A percentile compares a stretch with the other conserved stretches of the same genome.
These are phyloP conservation scores for Eulemur rufifrons DNA, from an alignment of 2,113 vertebrate genomes.

Conservation along the genomic window DNA sequence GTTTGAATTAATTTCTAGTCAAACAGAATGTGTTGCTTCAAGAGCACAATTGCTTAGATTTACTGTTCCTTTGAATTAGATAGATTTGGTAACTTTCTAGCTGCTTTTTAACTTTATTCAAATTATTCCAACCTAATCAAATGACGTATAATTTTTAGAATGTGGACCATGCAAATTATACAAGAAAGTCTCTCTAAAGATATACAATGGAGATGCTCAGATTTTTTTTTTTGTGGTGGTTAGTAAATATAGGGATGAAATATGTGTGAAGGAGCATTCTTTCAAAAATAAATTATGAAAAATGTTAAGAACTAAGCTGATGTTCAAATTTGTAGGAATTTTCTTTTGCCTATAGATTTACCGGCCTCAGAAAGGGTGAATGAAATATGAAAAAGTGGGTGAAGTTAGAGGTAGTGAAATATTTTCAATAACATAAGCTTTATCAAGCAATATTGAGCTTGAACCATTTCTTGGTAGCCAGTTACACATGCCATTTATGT, in stretches of 20 bases:
- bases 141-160: conserved; percentile 25
- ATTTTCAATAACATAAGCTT: neutral
- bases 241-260: neutral
- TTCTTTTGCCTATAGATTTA: neutral
- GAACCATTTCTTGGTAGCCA: neutral
- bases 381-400: neutral
- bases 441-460: neutral
- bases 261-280: neutral
- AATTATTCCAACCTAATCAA: neutral
- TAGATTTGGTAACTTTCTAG: neutral
- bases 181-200: neutral
- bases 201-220: neutral
- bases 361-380: neutral
- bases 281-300: conserved; percentile 10
- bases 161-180: neutral
- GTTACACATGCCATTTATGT: neutral
- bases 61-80: neutral
- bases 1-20: conserved; percentile 12
- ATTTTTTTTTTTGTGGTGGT: neutral
- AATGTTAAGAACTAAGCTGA: neutral
- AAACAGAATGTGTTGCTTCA: neutral
- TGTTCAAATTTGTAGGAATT: neutral
- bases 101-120: neutral
- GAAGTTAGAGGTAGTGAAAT: neutral
- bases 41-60: neutral